Evolutionary conservation across 2,113 vertebrate genomes (phyloP).

Genomic region (Galbula dea): DNA sequence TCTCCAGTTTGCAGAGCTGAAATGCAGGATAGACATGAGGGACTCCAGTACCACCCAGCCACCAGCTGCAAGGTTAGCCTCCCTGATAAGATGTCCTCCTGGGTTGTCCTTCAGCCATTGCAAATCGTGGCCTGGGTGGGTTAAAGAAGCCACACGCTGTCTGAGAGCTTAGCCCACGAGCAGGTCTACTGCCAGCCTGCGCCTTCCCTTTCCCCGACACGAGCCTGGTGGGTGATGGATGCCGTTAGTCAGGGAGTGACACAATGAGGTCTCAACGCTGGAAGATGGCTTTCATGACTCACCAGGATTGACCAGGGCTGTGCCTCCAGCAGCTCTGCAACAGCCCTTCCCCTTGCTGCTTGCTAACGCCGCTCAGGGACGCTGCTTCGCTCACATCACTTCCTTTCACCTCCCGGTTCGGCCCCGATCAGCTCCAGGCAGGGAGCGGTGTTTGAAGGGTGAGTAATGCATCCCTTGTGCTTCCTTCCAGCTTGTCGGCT

Average conservation of each 20-base stretch:
- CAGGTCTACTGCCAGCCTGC: background rate
- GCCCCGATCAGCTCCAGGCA: background rate
- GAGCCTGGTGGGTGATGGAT: background rate
- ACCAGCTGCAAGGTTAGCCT: background rate
- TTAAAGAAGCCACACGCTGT: background rate
- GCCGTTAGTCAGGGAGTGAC: background rate
- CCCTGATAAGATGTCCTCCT: background rate
- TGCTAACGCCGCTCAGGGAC: background rate
- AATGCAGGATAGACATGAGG: background rate
- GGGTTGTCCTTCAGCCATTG: background rate
- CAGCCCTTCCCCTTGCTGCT: background rate
- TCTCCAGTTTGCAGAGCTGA: background rate
- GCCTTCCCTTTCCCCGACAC: background rate
- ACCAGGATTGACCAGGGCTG: background rate
- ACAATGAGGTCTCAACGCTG: background rate
- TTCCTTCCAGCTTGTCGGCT: background rate
- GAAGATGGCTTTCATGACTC: background rate
- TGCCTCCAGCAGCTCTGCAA: background rate
- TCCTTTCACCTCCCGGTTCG: background rate
- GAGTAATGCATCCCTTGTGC: conserved; percentile 20
- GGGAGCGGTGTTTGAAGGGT: background rate
- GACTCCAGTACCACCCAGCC: background rate
- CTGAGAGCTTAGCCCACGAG: background rate
- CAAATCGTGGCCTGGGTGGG: background rate
- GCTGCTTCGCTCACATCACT: background rate